A percentile compares a stretch with the other conserved stretches of the same genome.
Evolutionary conservation across 2,888 invertebrate genomes (phyloP).

Genomic region (Eilema depressum): DNA sequence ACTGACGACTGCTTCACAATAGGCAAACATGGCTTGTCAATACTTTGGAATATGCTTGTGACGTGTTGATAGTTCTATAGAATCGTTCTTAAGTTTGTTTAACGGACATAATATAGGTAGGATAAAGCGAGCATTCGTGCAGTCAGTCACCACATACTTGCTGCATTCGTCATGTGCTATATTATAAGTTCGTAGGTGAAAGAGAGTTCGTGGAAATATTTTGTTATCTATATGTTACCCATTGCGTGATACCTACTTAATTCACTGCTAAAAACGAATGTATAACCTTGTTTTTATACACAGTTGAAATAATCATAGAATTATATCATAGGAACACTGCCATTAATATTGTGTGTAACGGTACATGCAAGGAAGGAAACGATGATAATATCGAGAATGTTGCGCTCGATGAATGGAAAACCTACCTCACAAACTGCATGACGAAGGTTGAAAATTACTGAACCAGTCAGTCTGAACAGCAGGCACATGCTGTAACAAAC

Average conservation of each 20-base stretch:
- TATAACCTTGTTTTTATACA: not conserved
- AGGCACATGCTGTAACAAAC: no score
- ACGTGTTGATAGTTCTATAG: not conserved
- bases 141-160: not conserved
- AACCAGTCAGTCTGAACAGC: not conserved
- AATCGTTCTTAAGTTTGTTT: not conserved
- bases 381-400: not conserved
- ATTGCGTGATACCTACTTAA: not conserved
- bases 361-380: not conserved
- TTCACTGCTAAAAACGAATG: not conserved
- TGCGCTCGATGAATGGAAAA: not conserved
- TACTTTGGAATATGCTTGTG: not conserved
- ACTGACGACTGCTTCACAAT: not conserved
- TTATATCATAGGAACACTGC: not conserved
- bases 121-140: not conserved
- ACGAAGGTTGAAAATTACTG: not conserved
- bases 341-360: not conserved
- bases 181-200: not conserved
- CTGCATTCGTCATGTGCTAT: no score
- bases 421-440: not conserved
- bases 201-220: not conserved
- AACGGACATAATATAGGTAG: not conserved
- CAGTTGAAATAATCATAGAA: not conserved
- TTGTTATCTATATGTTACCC: not conserved
- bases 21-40: not conserved